These are phyloP conservation scores for Epinephelus lanceolatus DNA, from an alignment of 2,113 vertebrate genomes.

Conservation along the genomic window DNA sequence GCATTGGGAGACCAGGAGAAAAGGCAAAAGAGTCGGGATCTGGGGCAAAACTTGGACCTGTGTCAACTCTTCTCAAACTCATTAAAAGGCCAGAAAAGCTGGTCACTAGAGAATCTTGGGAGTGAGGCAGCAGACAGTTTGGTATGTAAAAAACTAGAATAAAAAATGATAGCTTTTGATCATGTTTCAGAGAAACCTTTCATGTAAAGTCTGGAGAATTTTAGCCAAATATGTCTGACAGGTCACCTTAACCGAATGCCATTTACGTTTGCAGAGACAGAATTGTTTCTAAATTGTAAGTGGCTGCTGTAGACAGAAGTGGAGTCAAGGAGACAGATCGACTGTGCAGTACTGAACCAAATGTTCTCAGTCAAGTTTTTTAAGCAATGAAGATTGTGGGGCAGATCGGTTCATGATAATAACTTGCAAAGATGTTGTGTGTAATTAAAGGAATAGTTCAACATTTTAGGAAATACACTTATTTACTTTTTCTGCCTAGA, in stretches of 20 bases:
- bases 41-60: constrained; percentile 77
- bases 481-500: not conserved
- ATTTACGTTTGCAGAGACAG: constrained; percentile 57
- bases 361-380: constrained; percentile 40
- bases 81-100: constrained; percentile 72
- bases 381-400: not conserved
- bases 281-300: constrained; percentile 63
- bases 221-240: constrained; percentile 66
- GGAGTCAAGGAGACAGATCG: constrained; percentile 35
- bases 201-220: constrained; percentile 70
- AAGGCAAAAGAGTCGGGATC: constrained; percentile 63
- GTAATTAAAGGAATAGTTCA: not conserved
- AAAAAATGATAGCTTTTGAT: constrained; percentile 76
- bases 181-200: constrained; percentile 69
- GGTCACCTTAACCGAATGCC: constrained; percentile 60
- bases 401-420: not conserved
- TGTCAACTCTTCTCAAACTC: constrained; percentile 76
- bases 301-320: constrained; percentile 62
- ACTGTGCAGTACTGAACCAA: constrained; percentile 19
- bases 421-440: not conserved
- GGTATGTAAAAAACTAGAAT: constrained; percentile 67
- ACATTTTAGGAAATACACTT: not conserved
- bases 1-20: constrained; percentile 52
- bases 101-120: constrained; percentile 65
- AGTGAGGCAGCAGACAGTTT: constrained; percentile 68